A percentile compares a stretch with the other conserved stretches of the same genome.
These are phyloP conservation scores for Philopotamus ludificatus DNA, from an alignment of 1,140 invertebrate species.

Conservation along the genomic window DNA sequence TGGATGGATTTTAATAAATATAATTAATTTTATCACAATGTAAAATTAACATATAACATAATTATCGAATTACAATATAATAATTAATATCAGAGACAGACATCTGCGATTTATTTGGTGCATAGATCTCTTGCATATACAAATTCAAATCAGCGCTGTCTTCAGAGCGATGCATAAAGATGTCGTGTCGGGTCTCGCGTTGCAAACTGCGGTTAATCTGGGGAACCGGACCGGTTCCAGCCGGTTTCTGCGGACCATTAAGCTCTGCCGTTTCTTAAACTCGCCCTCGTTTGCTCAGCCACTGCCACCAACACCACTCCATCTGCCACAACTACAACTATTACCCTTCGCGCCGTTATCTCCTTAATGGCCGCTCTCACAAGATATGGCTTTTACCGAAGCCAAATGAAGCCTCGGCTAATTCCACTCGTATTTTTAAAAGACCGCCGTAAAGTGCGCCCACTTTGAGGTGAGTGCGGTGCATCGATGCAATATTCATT, in stretches of 20 bases:
- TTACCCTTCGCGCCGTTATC: background rate
- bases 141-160: too few relatives aligned
- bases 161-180: too few relatives aligned
- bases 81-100: background rate
- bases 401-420: slow-evolving; percentile 15
- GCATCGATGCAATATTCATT: too few relatives aligned
- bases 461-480: too few relatives aligned
- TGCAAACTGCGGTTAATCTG: background rate
- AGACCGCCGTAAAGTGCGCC: background rate
- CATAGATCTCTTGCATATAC: too few relatives aligned
- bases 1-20: too few relatives aligned
- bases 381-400: slow-evolving; percentile 13
- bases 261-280: slow-evolving; percentile 19
- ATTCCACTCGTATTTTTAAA: background rate
- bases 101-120: too few relatives aligned
- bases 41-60: background rate
- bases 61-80: background rate
- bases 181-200: background rate
- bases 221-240: background rate
- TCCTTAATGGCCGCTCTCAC: slow-evolving; percentile 13
- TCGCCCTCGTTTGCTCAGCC: slow-evolving; percentile 1
- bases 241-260: slow-evolving; percentile 11
- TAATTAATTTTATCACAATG: too few relatives aligned
- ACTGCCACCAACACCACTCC: background rate
- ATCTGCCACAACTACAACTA: background rate